Evolutionary conservation across 2,888 invertebrate species (phyloP).

Genomic region (Polyommatus icarus): DNA sequence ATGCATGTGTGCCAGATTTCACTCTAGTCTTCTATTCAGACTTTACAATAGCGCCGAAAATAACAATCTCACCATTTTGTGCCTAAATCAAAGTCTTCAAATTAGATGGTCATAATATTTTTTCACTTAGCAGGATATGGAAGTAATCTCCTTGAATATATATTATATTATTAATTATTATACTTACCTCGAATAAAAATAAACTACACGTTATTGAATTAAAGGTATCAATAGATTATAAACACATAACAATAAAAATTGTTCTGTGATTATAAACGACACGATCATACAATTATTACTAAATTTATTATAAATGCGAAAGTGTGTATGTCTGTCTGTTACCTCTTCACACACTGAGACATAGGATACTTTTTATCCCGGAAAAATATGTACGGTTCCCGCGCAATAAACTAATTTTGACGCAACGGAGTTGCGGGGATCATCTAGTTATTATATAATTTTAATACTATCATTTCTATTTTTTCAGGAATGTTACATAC

Average conservation of each 20-base stretch:
- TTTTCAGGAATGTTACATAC: background rate
- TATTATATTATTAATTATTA: too few relatives aligned
- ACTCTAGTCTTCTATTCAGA: background rate
- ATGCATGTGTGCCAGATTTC: background rate
- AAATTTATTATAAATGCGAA: too few relatives aligned
- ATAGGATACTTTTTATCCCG: too few relatives aligned
- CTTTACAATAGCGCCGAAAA: background rate
- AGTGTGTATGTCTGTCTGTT: too few relatives aligned
- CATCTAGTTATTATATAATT: background rate
- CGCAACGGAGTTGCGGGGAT: background rate
- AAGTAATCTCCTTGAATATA: background rate
- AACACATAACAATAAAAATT: background rate
- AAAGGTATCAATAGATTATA: background rate
- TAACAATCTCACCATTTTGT: background rate
- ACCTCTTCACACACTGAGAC: too few relatives aligned
- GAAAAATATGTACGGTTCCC: too few relatives aligned
- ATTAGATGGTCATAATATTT: background rate
- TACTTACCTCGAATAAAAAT: background rate
- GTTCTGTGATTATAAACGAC: background rate
- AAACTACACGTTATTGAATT: background rate
- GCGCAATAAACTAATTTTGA: too few relatives aligned
- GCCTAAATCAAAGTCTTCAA: conserved; percentile 4
- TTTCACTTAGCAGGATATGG: background rate
- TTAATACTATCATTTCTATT: background rate
- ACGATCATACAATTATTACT: background rate